Evolutionary conservation across 2,797 vertebrate genomes (phyloP), one percentile per base, ranked within the genome.

Genomic region (Tadarida brasiliensis): DNA sequence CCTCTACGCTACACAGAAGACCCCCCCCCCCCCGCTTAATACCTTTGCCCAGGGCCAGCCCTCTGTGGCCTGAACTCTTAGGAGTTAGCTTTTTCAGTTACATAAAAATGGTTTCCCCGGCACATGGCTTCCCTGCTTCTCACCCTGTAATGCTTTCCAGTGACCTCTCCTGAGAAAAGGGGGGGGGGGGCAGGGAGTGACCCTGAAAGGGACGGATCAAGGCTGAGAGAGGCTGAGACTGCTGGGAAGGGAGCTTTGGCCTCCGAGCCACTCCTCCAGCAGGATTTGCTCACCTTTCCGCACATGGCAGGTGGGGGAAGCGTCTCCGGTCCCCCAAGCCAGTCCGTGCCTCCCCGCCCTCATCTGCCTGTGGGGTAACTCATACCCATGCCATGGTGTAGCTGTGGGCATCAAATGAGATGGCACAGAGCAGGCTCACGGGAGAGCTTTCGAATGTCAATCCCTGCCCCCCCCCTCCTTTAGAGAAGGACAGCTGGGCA

Each of bases 131-230:
- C 30, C 61, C 80, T 84, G 19, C 3, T 49, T 20, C 86, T 74
- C 26, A 35, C 17, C 19, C 7, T 33, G 10, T 14, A 67, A 59
- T 56, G 61, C 65, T 91, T n/a, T 49, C 39, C 10, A 12, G 19
- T 12, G 24, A 22, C 14, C 24, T 49, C 39, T 70, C 9, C 51
- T 1, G 81, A 63, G 22, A 61, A 74, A 57, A n/a, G 3, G 2
- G 1, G n/a, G 3, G 2, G 1, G n/a, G 7, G 51, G 15, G 3
- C 12, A 16, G 47, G 63, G 22, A 22, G 8, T 12, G 57, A 26
- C 19, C 33, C 19, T 24, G 47, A 39, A 4, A 15, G 73, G 20
- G 11, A 11, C 33, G 11, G 12, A 14, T 24, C 7, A 56, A 78
- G 67, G 39, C 5, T 14, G 56, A 70, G 74, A 65, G 9, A 77